Evolutionary conservation across 2,113 vertebrate species (phyloP).

Genomic region (Rhizomys pruinosus): DNA sequence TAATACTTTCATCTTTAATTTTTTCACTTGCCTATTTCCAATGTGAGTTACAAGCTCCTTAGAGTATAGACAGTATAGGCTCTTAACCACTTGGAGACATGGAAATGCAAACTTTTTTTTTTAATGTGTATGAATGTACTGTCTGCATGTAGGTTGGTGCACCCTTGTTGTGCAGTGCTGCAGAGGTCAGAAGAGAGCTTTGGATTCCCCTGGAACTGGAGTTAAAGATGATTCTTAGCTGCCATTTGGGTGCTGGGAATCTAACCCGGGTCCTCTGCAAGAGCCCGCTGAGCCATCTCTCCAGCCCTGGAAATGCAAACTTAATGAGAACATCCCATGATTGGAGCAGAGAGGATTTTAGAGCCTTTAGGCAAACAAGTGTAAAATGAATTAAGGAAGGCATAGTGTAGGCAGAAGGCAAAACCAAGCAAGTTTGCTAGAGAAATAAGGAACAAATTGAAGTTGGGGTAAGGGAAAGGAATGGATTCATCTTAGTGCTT

Average conservation of each 20-base stretch:
- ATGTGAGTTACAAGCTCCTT: not conserved
- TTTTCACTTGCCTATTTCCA: not conserved
- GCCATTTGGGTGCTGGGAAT: too few relatives aligned
- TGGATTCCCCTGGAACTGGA: too few relatives aligned
- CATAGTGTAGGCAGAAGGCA: not conserved
- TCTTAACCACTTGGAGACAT: slow-evolving; percentile 18
- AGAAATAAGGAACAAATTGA: not conserved
- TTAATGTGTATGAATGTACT: too few relatives aligned
- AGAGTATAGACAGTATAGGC: not conserved
- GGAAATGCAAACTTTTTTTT: slow-evolving; percentile 8
- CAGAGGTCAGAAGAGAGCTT: too few relatives aligned
- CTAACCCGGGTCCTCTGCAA: too few relatives aligned
- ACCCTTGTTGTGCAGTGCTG: too few relatives aligned
- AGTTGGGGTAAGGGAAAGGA: not conserved
- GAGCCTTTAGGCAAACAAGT: not conserved
- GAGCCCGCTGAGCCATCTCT: too few relatives aligned
- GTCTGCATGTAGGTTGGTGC: too few relatives aligned
- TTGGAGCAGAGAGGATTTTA: slow-evolving; percentile 29
- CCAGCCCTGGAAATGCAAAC: slow-evolving; percentile 3
- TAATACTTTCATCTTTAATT: slow-evolving; percentile 1
- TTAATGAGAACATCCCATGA: slow-evolving; percentile 26
- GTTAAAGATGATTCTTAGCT: too few relatives aligned
- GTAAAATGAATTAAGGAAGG: slow-evolving; percentile 10
- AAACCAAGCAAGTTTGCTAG: not conserved
- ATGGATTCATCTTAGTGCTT: not conserved